phyloP scores from a whole-genome alignment of 2,113 vertebrate species.

The Otocyon megalotis region DNA sequence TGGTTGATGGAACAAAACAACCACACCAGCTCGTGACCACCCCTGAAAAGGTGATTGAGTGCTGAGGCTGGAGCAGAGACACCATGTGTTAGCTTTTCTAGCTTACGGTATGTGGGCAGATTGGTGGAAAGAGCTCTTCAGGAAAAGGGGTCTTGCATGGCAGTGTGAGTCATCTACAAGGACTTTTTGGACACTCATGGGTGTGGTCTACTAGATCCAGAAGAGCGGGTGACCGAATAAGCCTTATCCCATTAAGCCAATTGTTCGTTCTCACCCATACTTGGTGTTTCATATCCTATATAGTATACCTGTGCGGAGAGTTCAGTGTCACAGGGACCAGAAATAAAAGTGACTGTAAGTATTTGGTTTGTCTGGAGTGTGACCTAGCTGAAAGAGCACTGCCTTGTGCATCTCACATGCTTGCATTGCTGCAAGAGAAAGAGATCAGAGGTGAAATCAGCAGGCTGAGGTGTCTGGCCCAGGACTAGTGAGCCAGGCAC shows the following conservation, averaged over 20 bases:
- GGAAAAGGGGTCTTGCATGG: neutral
- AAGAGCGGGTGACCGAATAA: neutral
- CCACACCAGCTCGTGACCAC: neutral
- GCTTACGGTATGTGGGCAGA: neutral
- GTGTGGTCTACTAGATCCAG: neutral
- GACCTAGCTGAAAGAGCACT: neutral
- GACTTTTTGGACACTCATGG: neutral
- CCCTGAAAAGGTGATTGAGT: neutral
- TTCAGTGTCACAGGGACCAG: neutral
- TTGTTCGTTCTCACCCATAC: neutral
- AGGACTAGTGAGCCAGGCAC: neutral
- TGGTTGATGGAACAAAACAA: neutral
- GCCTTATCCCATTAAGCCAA: neutral
- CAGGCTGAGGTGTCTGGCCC: neutral
- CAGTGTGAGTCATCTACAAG: neutral
- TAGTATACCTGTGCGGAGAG: neutral
- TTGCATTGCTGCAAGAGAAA: neutral
- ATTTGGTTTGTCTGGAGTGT: neutral
- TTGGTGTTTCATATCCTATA: neutral
- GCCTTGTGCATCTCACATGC: fast-evolving
- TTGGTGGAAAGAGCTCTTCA: neutral
- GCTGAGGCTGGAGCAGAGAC: neutral
- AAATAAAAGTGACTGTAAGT: neutral
- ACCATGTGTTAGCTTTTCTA: neutral
- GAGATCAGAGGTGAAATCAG: too few species aligned